Evolutionary conservation across 1,140 invertebrate species (phyloP), one percentile per base, ranked within the genome.

Genomic region (Octopus sinensis): DNA sequence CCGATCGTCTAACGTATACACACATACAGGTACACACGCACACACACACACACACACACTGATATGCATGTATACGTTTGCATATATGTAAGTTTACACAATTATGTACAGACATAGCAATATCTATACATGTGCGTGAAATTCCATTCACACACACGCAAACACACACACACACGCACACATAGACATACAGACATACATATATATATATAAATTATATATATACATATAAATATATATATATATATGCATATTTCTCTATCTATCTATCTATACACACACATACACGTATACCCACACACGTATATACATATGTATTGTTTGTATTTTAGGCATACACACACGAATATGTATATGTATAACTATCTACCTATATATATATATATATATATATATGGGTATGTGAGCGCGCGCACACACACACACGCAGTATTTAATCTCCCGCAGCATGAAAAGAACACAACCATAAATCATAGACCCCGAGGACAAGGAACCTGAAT

Each of bases 31-130:
- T 62, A 81, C 10, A 76, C 71, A 81, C 23, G 17, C 71, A 81
- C 71, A 82, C 68, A 68, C 56, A 62, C 56, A 82, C 13, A 71
- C 68, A 82, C 80, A 71, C 80, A 68, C 56, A 82, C 71, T 43
- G 56, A 82, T 79, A 75, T 13, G 62, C 56, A 71, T 52, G 52
- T 79, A 82, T 43, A 82, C 80, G 56, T 62, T 30, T 68, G 56
- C 68, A 76, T 79, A 82, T 53, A 71, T 23, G 5, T 43, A 81
- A 17, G 82, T 79, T 76, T 79, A 82, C 53, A 6, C 53, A 75
- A 54, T 75, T 30, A 51, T 51, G 71, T 4, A 82, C 43, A 82
- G 10, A 82, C 30, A 76, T 54, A 54, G 13, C 12, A 0, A 56
- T 76, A 81, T 43, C 13, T 51, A 81, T 53, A 82, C 53, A 82